Conservation (phyloP, 1,140 invertebrate species). For the Nymphalis io region DNA sequence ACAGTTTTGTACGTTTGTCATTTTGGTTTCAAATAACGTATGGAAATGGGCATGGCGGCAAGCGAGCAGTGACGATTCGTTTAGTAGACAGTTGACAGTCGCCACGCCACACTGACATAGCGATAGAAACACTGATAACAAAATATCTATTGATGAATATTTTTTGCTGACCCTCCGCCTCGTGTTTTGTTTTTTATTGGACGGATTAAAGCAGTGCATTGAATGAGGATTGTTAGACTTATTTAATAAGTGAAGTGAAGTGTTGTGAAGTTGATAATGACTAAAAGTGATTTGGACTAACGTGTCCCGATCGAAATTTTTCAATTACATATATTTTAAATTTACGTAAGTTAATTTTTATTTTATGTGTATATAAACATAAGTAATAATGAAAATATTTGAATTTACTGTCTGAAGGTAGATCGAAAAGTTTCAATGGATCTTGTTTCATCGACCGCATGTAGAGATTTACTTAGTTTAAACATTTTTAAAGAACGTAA, state of each 20-base stretch:
- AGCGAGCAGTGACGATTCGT: conserved; percentile 76
- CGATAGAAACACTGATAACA: conserved; percentile 78
- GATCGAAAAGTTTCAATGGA: background rate
- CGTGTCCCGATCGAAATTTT: conserved; percentile 37
- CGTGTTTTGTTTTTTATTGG: conserved; percentile 39
- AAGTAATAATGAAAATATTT: background rate
- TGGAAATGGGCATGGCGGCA: conserved; percentile 78
- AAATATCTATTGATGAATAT: conserved; percentile 68
- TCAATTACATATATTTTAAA: conserved; percentile 8
- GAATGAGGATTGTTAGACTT: conserved; percentile 15
- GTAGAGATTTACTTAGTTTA: no score
- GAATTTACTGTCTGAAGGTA: background rate
- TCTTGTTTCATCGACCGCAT: no score
- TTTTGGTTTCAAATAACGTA: conserved; percentile 39
- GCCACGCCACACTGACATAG: conserved; percentile 79
- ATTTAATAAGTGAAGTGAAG: conserved; percentile 53
- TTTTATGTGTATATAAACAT: background rate
- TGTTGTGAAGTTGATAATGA: conserved; percentile 60
- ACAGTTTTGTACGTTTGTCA: conserved; percentile 8
- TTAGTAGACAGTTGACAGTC: conserved; percentile 81
- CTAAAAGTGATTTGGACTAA: conserved; percentile 49
- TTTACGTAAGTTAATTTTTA: conserved; percentile 31
- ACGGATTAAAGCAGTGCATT: conserved; percentile 21
- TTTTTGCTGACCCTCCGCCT: conserved; percentile 51
- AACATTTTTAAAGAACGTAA: no score